These are phyloP conservation scores for Troides aeacus DNA, from an alignment of 2,888 invertebrate genomes.

Conservation along the genomic window DNA sequence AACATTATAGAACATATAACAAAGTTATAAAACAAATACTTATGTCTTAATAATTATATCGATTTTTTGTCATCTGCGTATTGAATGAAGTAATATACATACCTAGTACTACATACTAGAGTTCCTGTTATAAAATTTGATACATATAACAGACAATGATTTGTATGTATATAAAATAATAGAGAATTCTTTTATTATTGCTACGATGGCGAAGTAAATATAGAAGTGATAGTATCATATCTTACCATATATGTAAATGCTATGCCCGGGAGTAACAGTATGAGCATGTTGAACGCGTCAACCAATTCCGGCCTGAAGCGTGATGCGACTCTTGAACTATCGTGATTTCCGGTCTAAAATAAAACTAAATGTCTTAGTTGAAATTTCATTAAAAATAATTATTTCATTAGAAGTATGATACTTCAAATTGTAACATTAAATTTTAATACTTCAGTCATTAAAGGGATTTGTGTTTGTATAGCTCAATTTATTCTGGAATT, in stretches of 20 bases:
- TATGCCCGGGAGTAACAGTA: constrained; percentile 91
- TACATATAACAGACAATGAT: neutral
- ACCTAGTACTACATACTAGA: neutral
- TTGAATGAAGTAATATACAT: too few relatives aligned
- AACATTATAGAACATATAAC: neutral
- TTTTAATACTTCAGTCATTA: too few relatives aligned
- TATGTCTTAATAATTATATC: too few relatives aligned
- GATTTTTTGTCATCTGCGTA: too few relatives aligned
- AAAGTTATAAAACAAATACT: neutral
- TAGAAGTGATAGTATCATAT: neutral
- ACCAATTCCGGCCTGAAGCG: constrained; percentile 83
- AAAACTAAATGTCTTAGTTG: too few relatives aligned
- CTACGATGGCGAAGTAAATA: neutral
- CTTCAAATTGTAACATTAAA: too few relatives aligned
- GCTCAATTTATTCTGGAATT: too few relatives aligned
- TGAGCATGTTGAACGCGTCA: constrained; percentile 91
- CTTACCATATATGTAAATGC: constrained; percentile 89
- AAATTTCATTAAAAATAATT: too few relatives aligned
- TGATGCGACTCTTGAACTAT: constrained; percentile 83
- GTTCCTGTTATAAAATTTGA: too few relatives aligned
- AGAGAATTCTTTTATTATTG: neutral
- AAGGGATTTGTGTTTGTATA: too few relatives aligned
- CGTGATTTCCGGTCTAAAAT: constrained; percentile 86
- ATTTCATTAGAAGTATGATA: too few relatives aligned
- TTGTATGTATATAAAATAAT: neutral